Base-by-base conservation (phyloP, 2,113 vertebrate species). In the Alces alces region DNA sequence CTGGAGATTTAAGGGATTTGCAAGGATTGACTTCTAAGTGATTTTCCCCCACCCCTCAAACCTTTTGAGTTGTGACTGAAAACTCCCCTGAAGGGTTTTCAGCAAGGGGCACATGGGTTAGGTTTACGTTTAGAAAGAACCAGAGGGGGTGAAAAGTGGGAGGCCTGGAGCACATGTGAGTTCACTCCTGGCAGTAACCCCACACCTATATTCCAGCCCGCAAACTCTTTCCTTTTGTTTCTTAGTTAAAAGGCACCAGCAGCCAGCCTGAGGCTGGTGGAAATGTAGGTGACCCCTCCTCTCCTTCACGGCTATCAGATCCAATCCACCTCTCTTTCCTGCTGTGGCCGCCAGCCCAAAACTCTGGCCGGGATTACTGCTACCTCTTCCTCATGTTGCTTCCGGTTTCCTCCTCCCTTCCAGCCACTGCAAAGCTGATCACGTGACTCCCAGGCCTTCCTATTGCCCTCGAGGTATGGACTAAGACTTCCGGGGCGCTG, bases 331-430 rank as follows among this genome's bases (percentile, higher is more conserved):
- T 84, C 93, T 45, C 30, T 11, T 78, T 78, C 47, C 43, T 23
- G 79, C 30, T 9, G n/a, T 45, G 30, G 43, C 82, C 6, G 17
- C 45, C 13, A 2, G 61, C 86, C 88, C 76, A n/a, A n/a, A 66
- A 27, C 57, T 86, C 60, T 25, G 54, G 86, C 61, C 55, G 50
- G 5, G 85, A 73, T 58, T 30, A 21, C 86, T n/a, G 54, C 90
- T 92, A 76, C 90, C 92, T 39, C 87, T 87, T 47, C 87, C 10
- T 55, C 19, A 27, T 92, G 52, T 39, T 0, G 89, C 90, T 96
- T 89, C 58, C 78, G 45, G 96, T 86, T 94, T 94, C 96, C 93
- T 92, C 86, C 89, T 86, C 91, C 88, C 89, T 7, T 52, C 73
- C 64, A 14, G 86, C 64, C 78, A 0, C 17, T 50, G 96, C 82